Evolutionary conservation across 2,888 invertebrate species (phyloP).

Genomic region (Chymomyza fuscimana): DNA sequence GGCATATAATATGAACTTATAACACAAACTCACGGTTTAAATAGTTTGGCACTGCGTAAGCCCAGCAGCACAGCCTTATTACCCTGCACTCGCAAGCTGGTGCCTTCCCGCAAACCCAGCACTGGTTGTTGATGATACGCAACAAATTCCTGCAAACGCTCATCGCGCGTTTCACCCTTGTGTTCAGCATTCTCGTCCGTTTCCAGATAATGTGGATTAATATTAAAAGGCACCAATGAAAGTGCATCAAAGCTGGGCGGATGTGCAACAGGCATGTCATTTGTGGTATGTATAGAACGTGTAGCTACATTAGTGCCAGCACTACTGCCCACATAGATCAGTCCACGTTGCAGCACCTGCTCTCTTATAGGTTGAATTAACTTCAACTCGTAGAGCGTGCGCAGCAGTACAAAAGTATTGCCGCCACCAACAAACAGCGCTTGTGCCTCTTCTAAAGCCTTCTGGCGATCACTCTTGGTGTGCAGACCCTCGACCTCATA

Average conservation of each 20-base stretch:
- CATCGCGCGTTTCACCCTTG: slow-evolving; percentile 89
- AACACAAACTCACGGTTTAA: slow-evolving; percentile 81
- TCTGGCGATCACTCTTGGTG: slow-evolving; percentile 81
- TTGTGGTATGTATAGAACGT: slow-evolving; percentile 88
- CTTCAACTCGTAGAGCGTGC: slow-evolving; percentile 85
- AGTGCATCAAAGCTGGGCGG: slow-evolving; percentile 87
- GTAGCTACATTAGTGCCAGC: slow-evolving; percentile 93
- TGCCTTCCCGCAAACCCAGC: slow-evolving; percentile 87
- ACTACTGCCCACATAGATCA: slow-evolving; percentile 88
- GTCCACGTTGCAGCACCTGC: slow-evolving; percentile 83
- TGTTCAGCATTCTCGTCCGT: slow-evolving; percentile 82
- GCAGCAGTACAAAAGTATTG: slow-evolving; percentile 88
- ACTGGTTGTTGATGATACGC: slow-evolving; percentile 83
- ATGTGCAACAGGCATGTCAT: slow-evolving; percentile 93
- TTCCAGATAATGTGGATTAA: slow-evolving; percentile 91
- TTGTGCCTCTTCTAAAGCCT: slow-evolving; percentile 83
- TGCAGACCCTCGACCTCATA: slow-evolving; percentile 85
- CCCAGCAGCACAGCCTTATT: slow-evolving; percentile 83
- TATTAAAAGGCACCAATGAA: slow-evolving; percentile 88
- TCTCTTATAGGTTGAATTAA: slow-evolving; percentile 84
- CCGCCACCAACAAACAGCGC: slow-evolving; percentile 90
- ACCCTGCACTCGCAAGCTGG: slow-evolving; percentile 83
- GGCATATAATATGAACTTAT: no score
- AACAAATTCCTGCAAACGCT: slow-evolving; percentile 86
- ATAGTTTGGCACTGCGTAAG: slow-evolving; percentile 83